Evolutionary conservation across 2,113 vertebrate species (phyloP), one percentile per base, ranked within the genome.

Genomic region (Cyprinodon brontotheroides): DNA sequence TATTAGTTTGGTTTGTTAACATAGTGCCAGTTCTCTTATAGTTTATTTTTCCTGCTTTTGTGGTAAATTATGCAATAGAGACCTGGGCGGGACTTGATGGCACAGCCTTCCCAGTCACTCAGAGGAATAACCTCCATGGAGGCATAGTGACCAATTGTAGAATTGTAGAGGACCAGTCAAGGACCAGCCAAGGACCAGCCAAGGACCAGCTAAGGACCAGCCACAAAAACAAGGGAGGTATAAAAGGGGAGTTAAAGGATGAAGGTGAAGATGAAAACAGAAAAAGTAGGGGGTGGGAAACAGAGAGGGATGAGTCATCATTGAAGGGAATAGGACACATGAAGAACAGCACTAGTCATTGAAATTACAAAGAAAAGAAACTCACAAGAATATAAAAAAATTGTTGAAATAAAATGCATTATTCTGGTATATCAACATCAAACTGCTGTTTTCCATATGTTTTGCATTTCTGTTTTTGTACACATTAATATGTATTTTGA

Each of bases 241-340:
- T 14, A 41, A 59, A 59, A 37, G 43, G 22, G 59, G 69, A 48
- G 41, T 43, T 41, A 38, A 45, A 61, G 41, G 60, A 39, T 43
- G 40, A 66, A 10, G 7, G 48, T 37, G 17, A 13, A 14, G 62
- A 77, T 37, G 40, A 61, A 60, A 80, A 68, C 13, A 67, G 43
- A 47, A 48, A 11, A 8, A 57, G 50, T 57, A 57, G 40, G 69
- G 29, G 71, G 61, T 59, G 71, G 48, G 62, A 80, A 78, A n/a
- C 38, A 74, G 40, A 65, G 71, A 38, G 36, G 50, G 45, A 65
- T 79, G 79, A 84, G 74, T 86, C 74, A 78, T 75, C 69, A 45
- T 68, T 40, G 39, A 78, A 48, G 65, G 59, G 61, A 70, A 40
- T 1, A 40, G 11, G 22, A 59, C 64, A 66, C 38, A n/a, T 73